Evolutionary conservation across 2,888 invertebrate genomes (phyloP).

Genomic region (Colletes collaris): DNA sequence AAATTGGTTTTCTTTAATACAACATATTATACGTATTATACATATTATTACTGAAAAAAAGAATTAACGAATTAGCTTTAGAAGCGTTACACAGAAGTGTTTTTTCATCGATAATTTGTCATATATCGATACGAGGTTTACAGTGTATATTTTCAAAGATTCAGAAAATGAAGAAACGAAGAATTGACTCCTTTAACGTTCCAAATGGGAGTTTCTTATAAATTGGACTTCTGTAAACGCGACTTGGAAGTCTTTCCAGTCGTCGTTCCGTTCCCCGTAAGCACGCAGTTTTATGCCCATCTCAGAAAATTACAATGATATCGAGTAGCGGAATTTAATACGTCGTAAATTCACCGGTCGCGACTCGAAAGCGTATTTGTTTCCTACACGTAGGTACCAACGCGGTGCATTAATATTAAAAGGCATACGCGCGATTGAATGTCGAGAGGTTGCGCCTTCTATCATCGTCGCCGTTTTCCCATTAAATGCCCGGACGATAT

Average conservation of each 20-base stretch:
- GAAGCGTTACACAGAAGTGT: no score
- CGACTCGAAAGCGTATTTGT: conserved; percentile 26
- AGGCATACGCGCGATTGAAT: conserved; percentile 49
- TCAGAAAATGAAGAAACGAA: no score
- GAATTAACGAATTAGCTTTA: no score
- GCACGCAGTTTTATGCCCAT: conserved; percentile 51
- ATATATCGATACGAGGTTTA: no score
- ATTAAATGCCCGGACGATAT: conserved; percentile 12
- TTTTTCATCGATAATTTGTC: no score
- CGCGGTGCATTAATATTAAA: conserved; percentile 55
- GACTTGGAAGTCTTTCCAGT: conserved; percentile 5
- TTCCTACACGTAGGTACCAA: conserved; percentile 56
- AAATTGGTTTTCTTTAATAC: no score
- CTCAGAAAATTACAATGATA: conserved; percentile 55
- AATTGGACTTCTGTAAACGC: conserved; percentile 17
- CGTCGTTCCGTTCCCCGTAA: conserved; percentile 23
- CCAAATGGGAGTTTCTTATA: conserved; percentile 5
- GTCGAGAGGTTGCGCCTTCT: conserved; percentile 44
- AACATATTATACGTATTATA: no score
- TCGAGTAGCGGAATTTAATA: conserved; percentile 59
- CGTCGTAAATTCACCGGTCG: conserved; percentile 48
- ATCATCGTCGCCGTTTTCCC: conserved; percentile 40
- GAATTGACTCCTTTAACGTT: neutral
- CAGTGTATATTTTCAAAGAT: no score
- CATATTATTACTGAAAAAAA: no score